phyloP scores from a whole-genome alignment of 2,888 invertebrate species.

The Cosmia pyralina region DNA sequence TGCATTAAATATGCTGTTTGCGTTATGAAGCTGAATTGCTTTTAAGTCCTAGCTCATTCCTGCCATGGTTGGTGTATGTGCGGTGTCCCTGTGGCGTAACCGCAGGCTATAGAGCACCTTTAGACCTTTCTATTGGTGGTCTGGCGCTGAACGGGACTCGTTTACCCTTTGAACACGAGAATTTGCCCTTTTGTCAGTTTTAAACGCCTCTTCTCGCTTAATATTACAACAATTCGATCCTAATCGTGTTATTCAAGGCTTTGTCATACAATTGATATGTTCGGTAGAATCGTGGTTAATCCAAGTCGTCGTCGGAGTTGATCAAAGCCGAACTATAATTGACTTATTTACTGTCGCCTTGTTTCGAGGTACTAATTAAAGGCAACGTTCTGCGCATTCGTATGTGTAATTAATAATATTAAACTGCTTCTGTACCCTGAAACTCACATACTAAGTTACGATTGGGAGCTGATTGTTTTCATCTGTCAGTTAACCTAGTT shows the following conservation, averaged over 20 bases:
- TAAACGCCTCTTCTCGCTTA: constrained; percentile 12
- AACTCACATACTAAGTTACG: constrained; percentile 5
- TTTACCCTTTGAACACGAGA: constrained; percentile 35
- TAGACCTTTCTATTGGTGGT: constrained; percentile 45
- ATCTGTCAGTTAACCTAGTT: constrained; percentile 4
- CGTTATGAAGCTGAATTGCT: constrained; percentile 50
- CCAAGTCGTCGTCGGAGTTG: constrained; percentile 16
- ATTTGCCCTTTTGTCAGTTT: constrained; percentile 40
- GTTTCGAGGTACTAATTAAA: constrained; percentile 26
- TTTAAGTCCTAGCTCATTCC: constrained; percentile 55
- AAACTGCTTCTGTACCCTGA: background rate
- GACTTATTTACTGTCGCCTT: constrained; percentile 26
- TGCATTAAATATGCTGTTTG: constrained; percentile 65
- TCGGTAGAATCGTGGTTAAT: constrained; percentile 32
- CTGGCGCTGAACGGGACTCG: constrained; percentile 12
- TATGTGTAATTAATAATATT: constrained; percentile 24
- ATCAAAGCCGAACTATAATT: constrained; percentile 39
- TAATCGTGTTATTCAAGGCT: constrained; percentile 23
- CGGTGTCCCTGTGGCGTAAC: constrained; percentile 40
- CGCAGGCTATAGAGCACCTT: constrained; percentile 58
- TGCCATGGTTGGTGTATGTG: constrained; percentile 35
- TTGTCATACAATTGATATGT: constrained; percentile 40
- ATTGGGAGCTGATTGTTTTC: constrained; percentile 3
- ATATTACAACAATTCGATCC: constrained; percentile 22
- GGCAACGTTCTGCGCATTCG: constrained; percentile 11